Conservation (phyloP, 2,797 vertebrate genomes). For the Melanogrammus aeglefinus region DNA sequence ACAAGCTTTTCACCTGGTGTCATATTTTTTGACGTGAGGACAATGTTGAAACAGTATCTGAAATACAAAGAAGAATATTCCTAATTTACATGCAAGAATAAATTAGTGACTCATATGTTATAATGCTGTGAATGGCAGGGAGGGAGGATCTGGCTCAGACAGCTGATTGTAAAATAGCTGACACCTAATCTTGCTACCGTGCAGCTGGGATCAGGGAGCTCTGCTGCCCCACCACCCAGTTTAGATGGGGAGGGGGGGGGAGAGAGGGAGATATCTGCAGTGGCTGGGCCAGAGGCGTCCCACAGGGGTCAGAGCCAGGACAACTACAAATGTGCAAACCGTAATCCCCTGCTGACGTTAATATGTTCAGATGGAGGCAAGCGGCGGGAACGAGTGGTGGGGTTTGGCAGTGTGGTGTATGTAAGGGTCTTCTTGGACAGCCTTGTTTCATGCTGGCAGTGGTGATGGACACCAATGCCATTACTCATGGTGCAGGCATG, state of each 20-base stretch:
- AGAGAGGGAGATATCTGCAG: constrained; percentile 45
- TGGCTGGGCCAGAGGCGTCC: constrained; percentile 47
- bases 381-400: constrained; percentile 22
- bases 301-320: constrained; percentile 51
- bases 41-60: not conserved
- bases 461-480: constrained; percentile 64
- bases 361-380: constrained; percentile 67
- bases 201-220: constrained; percentile 58
- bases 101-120: not conserved
- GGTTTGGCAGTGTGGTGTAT: constrained; percentile 34
- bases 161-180: constrained; percentile 62
- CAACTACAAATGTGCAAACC: constrained; percentile 63
- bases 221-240: constrained; percentile 51
- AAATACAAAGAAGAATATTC: not conserved
- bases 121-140: constrained; percentile 8
- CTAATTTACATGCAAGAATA: constrained; percentile 16
- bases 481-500: constrained; percentile 87
- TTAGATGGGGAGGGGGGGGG: constrained; percentile 42
- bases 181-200: constrained; percentile 61
- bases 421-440: constrained; percentile 68
- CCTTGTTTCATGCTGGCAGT: constrained; percentile 71
- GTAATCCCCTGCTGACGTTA: constrained; percentile 70
- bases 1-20: constrained; percentile 20
- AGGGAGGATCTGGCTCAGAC: constrained; percentile 57
- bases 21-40: not conserved